phyloP scores from a whole-genome alignment of 2,888 invertebrate genomes.

The Ischnus inquisitorius region DNA sequence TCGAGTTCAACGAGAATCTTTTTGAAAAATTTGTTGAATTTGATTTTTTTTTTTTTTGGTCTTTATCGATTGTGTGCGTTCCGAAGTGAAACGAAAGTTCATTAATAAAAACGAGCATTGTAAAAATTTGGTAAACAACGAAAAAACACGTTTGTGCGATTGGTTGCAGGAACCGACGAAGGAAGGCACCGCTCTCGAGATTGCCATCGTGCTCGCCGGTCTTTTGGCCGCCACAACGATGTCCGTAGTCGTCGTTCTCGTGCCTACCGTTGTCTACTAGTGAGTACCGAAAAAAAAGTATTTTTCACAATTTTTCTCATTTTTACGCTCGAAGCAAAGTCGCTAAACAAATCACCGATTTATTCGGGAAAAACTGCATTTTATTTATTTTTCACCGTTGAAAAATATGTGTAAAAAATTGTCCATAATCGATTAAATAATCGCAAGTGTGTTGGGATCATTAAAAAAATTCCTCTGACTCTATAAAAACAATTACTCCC shows the following conservation, averaged over 20 bases:
- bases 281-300: slow-evolving; percentile 63
- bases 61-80: background rate
- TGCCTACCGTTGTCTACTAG: slow-evolving; percentile 72
- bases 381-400: no score
- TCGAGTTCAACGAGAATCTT: background rate
- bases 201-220: slow-evolving; percentile 57
- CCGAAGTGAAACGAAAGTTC: background rate
- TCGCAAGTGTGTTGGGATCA: no score
- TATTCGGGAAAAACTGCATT: no score
- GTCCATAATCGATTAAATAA: no score
- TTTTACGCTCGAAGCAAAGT: no score
- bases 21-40: slow-evolving; percentile 15
- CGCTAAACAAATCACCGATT: no score
- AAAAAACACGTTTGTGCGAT: background rate
- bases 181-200: slow-evolving; percentile 52
- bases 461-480: no score
- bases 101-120: no score
- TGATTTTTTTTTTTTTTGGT: background rate
- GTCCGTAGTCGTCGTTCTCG: slow-evolving; percentile 65
- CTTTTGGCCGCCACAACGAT: slow-evolving; percentile 52
- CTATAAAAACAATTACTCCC: no score
- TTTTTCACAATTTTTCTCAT: no score
- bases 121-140: no score
- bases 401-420: no score
- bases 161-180: slow-evolving; percentile 58